A percentile compares a stretch with the other conserved stretches of the same genome.
Evolutionary conservation across 2,797 vertebrate species (phyloP).

Genomic region (Phrynocephalus guinanensis): DNA sequence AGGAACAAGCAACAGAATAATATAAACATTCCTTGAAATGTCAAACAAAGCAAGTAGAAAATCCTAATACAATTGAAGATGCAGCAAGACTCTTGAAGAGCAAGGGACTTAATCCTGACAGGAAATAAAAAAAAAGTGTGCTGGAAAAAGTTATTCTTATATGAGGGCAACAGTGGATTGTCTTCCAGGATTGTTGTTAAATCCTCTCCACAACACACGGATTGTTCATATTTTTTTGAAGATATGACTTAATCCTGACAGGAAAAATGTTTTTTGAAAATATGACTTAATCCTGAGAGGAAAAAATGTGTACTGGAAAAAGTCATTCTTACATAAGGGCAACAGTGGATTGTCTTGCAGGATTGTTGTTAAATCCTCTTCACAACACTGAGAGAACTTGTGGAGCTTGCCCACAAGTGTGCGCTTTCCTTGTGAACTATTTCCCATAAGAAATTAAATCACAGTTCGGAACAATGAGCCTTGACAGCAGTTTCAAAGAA

Average conservation of each 20-base stretch:
- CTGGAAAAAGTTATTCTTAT: neutral
- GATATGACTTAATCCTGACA: no score
- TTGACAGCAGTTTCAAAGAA: neutral
- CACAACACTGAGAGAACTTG: neutral
- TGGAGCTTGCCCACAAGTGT: neutral
- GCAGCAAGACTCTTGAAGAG: neutral
- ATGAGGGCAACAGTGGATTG: neutral
- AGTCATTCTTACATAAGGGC: no score
- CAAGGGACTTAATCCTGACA: neutral
- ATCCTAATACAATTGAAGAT: neutral
- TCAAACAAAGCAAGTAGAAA: neutral
- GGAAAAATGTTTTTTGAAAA: no score
- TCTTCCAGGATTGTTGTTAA: neutral
- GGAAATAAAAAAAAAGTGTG: neutral
- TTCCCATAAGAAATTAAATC: neutral
- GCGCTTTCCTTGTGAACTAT: neutral
- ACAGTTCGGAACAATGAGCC: neutral
- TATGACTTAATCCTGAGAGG: neutral
- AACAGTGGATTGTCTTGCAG: neutral
- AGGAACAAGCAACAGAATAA: neutral
- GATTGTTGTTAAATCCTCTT: neutral
- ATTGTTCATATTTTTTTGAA: neutral
- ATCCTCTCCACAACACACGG: neutral
- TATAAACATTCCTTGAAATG: neutral
- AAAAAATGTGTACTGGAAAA: neutral